These are phyloP conservation scores for Nilaparvata lugens DNA, from an alignment of 1,140 invertebrate species.

Conservation along the genomic window DNA sequence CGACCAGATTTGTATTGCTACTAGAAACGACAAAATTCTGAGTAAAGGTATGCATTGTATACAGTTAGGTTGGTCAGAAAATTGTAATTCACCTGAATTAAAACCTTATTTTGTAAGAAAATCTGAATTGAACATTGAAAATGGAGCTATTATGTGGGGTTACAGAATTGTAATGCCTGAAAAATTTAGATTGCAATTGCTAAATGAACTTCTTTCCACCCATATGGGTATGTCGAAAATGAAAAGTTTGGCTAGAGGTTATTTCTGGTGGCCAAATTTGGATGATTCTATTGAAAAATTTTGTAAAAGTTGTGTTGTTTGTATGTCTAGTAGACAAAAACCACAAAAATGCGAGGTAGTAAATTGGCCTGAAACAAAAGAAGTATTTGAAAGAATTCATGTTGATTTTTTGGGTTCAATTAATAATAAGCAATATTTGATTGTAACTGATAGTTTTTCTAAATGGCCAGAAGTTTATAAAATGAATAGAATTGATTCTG, in stretches of 20 bases:
- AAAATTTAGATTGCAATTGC: conserved; percentile 9
- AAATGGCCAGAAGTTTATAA: conserved; percentile 4
- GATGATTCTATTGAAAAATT: neutral
- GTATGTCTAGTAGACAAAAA: neutral
- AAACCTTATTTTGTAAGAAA: no score
- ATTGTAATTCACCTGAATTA: conserved; percentile 16
- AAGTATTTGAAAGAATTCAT: conserved; percentile 5
- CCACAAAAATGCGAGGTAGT: neutral
- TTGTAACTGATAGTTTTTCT: neutral
- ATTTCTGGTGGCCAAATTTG: neutral
- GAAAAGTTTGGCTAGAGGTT: no score
- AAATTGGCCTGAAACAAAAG: neutral
- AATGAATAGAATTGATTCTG: neutral
- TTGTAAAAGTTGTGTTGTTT: no score
- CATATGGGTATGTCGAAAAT: conserved; percentile 1
- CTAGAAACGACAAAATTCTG: conserved; percentile 5
- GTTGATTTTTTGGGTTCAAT: neutral
- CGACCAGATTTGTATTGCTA: conserved; percentile 16
- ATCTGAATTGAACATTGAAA: no score
- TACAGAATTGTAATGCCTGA: conserved; percentile 5
- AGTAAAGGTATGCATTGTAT: no score
- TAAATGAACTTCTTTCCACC: neutral
- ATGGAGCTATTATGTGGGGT: no score
- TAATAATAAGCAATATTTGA: neutral
- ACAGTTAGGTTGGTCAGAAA: conserved; percentile 23